Evolutionary conservation across 2,113 vertebrate species (phyloP).

Genomic region (Gorsachius goisagi): DNA sequence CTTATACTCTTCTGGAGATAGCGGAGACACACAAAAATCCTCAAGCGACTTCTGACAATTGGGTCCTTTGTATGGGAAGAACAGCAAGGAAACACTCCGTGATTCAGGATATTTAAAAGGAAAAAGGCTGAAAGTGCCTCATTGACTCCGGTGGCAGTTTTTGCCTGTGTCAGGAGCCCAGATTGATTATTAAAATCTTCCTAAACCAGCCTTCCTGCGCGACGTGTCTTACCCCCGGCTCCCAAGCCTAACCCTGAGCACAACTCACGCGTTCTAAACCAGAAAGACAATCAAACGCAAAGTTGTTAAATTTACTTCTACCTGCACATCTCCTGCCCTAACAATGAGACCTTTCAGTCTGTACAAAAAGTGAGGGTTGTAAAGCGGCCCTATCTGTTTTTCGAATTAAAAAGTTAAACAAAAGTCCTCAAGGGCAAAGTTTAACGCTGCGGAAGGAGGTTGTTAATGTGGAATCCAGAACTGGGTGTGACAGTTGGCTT

Average conservation of each 20-base stretch:
- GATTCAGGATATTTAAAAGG: neutral
- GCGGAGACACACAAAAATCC: slow-evolving; percentile 4
- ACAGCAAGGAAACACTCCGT: neutral
- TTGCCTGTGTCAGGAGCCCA: neutral
- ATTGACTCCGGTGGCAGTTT: neutral
- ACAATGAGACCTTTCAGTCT: slow-evolving; percentile 51
- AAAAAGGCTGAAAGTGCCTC: neutral
- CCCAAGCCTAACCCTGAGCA: neutral
- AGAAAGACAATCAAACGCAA: neutral
- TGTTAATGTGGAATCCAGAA: slow-evolving; percentile 82
- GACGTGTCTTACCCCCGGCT: neutral
- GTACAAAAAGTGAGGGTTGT: neutral
- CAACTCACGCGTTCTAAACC: neutral
- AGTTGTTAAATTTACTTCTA: slow-evolving; percentile 10
- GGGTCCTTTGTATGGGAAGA: neutral
- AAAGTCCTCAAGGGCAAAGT: slow-evolving; percentile 79
- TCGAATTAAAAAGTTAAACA: slow-evolving; percentile 77
- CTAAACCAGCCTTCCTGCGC: neutral
- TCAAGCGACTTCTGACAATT: neutral
- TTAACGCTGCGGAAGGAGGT: slow-evolving; percentile 77
- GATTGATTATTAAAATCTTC: neutral
- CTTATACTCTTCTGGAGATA: slow-evolving; percentile 11
- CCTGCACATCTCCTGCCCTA: slow-evolving; percentile 45
- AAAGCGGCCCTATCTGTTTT: slow-evolving; percentile 69
- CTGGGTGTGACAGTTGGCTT: slow-evolving; percentile 76